Base-by-base conservation (phyloP, 2,113 vertebrate genomes). In the Alouatta palliata region DNA sequence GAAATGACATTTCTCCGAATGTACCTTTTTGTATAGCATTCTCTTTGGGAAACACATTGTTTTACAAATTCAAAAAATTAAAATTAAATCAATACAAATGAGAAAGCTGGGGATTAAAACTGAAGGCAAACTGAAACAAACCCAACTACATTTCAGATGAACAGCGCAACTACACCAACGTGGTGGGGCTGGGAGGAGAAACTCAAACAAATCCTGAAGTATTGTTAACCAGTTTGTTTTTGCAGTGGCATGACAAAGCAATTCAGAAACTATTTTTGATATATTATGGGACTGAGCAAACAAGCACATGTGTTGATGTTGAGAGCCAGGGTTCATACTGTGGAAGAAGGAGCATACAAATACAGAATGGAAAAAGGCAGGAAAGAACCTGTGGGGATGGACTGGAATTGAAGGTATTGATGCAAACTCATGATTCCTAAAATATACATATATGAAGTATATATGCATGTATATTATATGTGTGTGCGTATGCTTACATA, bases 91-190 rank as follows among this genome's bases (percentile, higher is more conserved):
- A 71, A 58, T 21, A 93, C 85, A 43, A 40, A 82, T 91, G 43
- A 23, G 21, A 85, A 90, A 61, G 47, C 7, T 76, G 23, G 7
- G 25, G 54, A 79, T 43, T 30, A 80, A 87, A 92, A 68, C 61
- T 68, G 35, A 73, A 94, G 70, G 61, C 19, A 94, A 94, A 91
- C 43, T 43, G 32, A 96, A 93, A 88, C 35, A 89, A 95, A 43
- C 37, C 30, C 47, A 91, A 66, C 1, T 83, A 9, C 45, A 73
- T 90, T 91, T 88, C 19, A 93, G 88, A 95, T 84, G 35, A 91
- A 68, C 54, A 90, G 80, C 35, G 66, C 45, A 87, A 81, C 35
- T 81, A 88, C n/a, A 91, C 7, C 79, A 93, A 91, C 58, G 20
- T 27, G 37, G 80, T 54, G 49, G 11, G 35, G 52, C 19, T 47